phyloP scores from a whole-genome alignment of 2,888 invertebrate genomes.

The Leptinotarsa tumamoca region DNA sequence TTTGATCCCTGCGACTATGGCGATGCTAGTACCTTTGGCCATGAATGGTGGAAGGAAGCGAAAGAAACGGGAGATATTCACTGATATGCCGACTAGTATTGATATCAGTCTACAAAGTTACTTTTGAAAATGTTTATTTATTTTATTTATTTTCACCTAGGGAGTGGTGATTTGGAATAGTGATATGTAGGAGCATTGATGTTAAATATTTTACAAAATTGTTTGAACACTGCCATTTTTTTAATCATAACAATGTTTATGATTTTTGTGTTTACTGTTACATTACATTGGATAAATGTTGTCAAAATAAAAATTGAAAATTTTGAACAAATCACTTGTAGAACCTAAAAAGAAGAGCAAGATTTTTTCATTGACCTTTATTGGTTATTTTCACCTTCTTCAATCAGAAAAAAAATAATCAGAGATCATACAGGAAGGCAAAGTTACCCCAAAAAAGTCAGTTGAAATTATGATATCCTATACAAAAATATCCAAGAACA shows the following conservation, averaged over 20 bases:
- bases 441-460: too few species aligned
- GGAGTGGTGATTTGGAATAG: too few species aligned
- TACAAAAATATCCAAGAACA: too few species aligned
- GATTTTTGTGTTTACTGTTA: not conserved
- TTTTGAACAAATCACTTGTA: too few species aligned
- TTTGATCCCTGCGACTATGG: slow-evolving; percentile 84
- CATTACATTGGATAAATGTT: too few species aligned
- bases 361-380: too few species aligned
- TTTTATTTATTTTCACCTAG: slow-evolving; percentile 37
- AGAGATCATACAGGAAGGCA: too few species aligned
- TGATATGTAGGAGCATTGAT: not conserved
- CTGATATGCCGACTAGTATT: slow-evolving; percentile 11
- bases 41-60: slow-evolving; percentile 70
- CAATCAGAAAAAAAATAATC: too few species aligned
- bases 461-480: too few species aligned
- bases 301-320: too few species aligned
- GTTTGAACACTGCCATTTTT: not conserved
- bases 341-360: too few species aligned
- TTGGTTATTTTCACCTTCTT: too few species aligned
- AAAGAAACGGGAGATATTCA: slow-evolving; percentile 42
- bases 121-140: slow-evolving; percentile 38
- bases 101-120: slow-evolving; percentile 40
- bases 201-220: not conserved
- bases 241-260: not conserved
- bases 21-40: slow-evolving; percentile 83